phyloP scores from a whole-genome alignment of 2,797 vertebrate species.

The Artibeus jamaicensis region DNA sequence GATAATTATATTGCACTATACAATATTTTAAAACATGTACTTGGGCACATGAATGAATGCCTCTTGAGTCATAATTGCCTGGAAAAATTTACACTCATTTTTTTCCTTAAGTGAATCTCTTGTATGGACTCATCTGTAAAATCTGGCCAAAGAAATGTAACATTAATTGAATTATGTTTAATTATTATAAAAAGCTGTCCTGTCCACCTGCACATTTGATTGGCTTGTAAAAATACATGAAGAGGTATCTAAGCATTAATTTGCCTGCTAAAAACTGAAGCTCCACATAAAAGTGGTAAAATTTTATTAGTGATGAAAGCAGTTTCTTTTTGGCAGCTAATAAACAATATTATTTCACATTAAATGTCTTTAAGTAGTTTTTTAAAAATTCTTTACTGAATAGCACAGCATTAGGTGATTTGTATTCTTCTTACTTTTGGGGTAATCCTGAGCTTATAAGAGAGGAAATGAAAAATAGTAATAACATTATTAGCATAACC shows the following conservation, averaged over 20 bases:
- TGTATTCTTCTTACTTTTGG: background rate
- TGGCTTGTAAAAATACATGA: slow-evolving; percentile 21
- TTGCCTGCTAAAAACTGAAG: background rate
- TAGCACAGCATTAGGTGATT: background rate
- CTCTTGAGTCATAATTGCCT: slow-evolving; percentile 56
- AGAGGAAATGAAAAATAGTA: slow-evolving; percentile 38
- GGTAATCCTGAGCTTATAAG: background rate
- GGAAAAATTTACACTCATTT: slow-evolving; percentile 55
- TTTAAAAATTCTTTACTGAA: background rate
- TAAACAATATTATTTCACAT: slow-evolving; percentile 23
- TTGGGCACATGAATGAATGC: slow-evolving; percentile 65
- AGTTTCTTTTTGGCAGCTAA: background rate
- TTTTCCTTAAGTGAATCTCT: slow-evolving; percentile 54
- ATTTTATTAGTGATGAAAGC: slow-evolving; percentile 5
- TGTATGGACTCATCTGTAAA: slow-evolving; percentile 62
- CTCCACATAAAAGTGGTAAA: background rate
- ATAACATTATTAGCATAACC: background rate
- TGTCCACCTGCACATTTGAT: background rate
- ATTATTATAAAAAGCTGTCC: slow-evolving; percentile 58
- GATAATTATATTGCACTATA: slow-evolving; percentile 58
- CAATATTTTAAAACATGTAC: slow-evolving; percentile 44
- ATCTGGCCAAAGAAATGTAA: slow-evolving; percentile 59
- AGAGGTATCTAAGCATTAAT: background rate
- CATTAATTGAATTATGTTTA: slow-evolving; percentile 66
- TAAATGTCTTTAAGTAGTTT: background rate